Evolutionary conservation across 2,888 invertebrate species (phyloP).

Genomic region (Stenodema calcarata): DNA sequence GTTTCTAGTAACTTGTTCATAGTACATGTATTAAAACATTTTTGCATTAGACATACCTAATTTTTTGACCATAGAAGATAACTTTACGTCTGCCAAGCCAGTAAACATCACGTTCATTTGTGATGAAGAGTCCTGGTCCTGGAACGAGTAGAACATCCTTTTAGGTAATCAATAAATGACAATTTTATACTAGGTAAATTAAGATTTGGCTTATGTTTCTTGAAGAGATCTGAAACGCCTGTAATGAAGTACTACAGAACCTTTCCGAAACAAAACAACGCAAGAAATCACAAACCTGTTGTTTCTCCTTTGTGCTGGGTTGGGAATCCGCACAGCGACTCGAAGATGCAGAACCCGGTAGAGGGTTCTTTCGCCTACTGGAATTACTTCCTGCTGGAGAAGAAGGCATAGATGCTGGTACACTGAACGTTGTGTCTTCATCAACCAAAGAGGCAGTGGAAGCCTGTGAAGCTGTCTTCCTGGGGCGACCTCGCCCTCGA

Average conservation of each 20-base stretch:
- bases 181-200: too few species aligned
- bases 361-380: background rate
- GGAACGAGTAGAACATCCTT: background rate
- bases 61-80: conserved; percentile 33
- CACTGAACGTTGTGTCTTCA: background rate
- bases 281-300: background rate
- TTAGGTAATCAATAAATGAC: too few species aligned
- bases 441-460: background rate
- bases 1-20: too few species aligned
- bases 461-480: background rate
- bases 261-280: too few species aligned
- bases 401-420: background rate
- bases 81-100: conserved; percentile 43
- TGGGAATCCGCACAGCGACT: background rate
- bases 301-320: background rate
- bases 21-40: too few species aligned
- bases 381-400: background rate
- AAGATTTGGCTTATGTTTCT: too few species aligned
- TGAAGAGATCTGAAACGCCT: too few species aligned
- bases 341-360: background rate
- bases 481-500: background rate
- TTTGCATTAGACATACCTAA: conserved; percentile 28
- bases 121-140: background rate
- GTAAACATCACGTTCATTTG: conserved; percentile 50
- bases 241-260: too few species aligned